Evolutionary conservation across 2,888 invertebrate genomes (phyloP).

Genomic region (Colostygia pectinataria): DNA sequence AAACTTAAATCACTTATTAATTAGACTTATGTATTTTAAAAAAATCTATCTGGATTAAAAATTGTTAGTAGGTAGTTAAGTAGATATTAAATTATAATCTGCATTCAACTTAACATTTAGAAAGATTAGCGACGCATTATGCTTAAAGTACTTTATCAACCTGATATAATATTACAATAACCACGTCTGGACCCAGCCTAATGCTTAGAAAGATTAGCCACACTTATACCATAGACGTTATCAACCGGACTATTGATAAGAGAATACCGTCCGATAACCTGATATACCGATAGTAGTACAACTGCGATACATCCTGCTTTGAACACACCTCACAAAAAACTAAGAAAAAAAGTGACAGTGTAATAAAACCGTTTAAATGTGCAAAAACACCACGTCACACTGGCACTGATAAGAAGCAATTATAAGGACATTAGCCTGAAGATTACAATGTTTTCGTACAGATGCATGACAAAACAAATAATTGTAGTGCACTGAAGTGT

Average conservation of each 20-base stretch:
- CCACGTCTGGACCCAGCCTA: too few species aligned
- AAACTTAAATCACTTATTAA: too few species aligned
- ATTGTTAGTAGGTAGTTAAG: too few species aligned
- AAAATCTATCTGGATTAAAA: too few species aligned
- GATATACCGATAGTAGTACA: slow-evolving; percentile 20
- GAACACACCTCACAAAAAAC: background rate
- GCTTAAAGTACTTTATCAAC: too few species aligned
- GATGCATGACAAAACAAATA: slow-evolving; percentile 14
- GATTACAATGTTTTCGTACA: slow-evolving; percentile 17
- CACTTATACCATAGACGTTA: slow-evolving; percentile 31
- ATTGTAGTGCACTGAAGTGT: slow-evolving; percentile 14
- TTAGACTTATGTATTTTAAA: too few species aligned
- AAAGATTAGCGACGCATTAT: too few species aligned
- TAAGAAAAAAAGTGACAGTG: background rate
- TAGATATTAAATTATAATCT: too few species aligned
- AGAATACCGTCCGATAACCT: slow-evolving; percentile 19
- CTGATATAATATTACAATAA: too few species aligned
- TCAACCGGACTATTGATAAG: slow-evolving; percentile 30
- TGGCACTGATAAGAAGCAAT: slow-evolving; percentile 28
- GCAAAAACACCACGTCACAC: slow-evolving; percentile 12
- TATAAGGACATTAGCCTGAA: slow-evolving; percentile 34
- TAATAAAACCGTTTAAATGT: slow-evolving; percentile 16
- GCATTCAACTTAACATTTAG: too few species aligned
- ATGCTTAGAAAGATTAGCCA: slow-evolving; percentile 10
- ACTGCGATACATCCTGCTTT: slow-evolving; percentile 21